Evolutionary conservation across 1,140 invertebrate genomes (phyloP).

Genomic region (Kradibia gibbosae): DNA sequence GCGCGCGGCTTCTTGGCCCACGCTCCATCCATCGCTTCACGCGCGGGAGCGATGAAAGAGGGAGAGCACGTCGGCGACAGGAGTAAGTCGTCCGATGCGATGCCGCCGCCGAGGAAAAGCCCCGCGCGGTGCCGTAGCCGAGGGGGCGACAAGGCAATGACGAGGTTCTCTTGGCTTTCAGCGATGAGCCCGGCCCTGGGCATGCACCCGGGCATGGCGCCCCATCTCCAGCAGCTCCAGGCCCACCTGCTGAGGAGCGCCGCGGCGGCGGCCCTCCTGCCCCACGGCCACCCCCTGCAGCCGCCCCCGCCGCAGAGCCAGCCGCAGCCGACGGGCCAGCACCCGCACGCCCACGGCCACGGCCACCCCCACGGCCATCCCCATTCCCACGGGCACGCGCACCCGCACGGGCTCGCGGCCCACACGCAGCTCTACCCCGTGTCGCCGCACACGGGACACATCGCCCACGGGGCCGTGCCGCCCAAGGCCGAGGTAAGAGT

Average conservation of each 20-base stretch:
- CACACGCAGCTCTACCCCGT: slow-evolving; percentile 67
- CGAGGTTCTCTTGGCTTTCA: slow-evolving; percentile 43
- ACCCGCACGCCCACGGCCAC: slow-evolving; percentile 60
- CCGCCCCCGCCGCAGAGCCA: slow-evolving; percentile 70
- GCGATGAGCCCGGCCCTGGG: slow-evolving; percentile 79
- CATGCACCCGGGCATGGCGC: slow-evolving; percentile 78
- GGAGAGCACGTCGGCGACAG: too few species aligned
- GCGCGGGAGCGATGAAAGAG: too few species aligned
- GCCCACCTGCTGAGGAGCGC: slow-evolving; percentile 80
- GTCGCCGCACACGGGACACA: slow-evolving; percentile 66
- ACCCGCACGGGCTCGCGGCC: slow-evolving; percentile 48
- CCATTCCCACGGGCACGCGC: slow-evolving; percentile 48
- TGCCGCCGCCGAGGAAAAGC: too few species aligned
- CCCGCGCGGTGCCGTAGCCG: too few species aligned
- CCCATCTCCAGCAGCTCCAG: slow-evolving; percentile 84
- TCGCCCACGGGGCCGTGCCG: slow-evolving; percentile 64
- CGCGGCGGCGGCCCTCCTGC: slow-evolving; percentile 76
- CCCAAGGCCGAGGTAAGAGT: slow-evolving; percentile 67
- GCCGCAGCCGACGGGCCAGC: slow-evolving; percentile 48
- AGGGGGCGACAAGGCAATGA: too few species aligned
- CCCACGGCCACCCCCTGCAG: slow-evolving; percentile 70
- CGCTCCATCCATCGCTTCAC: too few species aligned
- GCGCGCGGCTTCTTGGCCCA: too few species aligned
- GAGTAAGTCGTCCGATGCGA: too few species aligned
- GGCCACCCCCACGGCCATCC: slow-evolving; percentile 62